These are phyloP conservation scores for Notospermus geniculatus DNA, from an alignment of 1,140 invertebrate genomes.

Conservation along the genomic window DNA sequence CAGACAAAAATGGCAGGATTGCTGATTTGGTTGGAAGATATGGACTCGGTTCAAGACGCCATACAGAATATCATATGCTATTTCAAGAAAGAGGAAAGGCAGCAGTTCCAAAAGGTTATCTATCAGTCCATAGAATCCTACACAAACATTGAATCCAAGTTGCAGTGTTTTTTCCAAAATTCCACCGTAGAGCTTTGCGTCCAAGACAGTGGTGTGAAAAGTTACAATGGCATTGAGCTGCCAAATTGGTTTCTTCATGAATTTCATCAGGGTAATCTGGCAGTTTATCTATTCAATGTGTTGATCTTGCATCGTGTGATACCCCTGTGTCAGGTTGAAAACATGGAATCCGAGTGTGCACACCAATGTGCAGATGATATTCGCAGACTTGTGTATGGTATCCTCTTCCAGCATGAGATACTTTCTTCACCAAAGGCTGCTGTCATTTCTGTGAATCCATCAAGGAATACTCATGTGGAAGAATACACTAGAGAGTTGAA, in stretches of 20 bases:
- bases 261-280: constrained; percentile 62
- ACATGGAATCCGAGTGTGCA: constrained; percentile 63
- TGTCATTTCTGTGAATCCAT: too few species aligned
- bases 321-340: constrained; percentile 72
- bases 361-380: constrained; percentile 65
- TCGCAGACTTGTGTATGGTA: constrained; percentile 65
- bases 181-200: constrained; percentile 8
- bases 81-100: constrained; percentile 32
- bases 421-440: too few species aligned
- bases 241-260: constrained; percentile 68
- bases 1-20: constrained; percentile 66
- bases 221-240: constrained; percentile 32
- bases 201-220: constrained; percentile 1
- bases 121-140: constrained; percentile 36
- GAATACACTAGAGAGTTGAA: background rate
- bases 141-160: constrained; percentile 17
- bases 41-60: constrained; percentile 63
- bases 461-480: background rate
- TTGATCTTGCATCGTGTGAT: constrained; percentile 65
- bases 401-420: constrained; percentile 57
- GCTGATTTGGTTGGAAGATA: constrained; percentile 73
- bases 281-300: constrained; percentile 68
- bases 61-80: constrained; percentile 59
- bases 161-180: constrained; percentile 22
- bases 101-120: constrained; percentile 30